phyloP scores from a whole-genome alignment of 2,113 vertebrate species.

The Excalfactoria chinensis region DNA sequence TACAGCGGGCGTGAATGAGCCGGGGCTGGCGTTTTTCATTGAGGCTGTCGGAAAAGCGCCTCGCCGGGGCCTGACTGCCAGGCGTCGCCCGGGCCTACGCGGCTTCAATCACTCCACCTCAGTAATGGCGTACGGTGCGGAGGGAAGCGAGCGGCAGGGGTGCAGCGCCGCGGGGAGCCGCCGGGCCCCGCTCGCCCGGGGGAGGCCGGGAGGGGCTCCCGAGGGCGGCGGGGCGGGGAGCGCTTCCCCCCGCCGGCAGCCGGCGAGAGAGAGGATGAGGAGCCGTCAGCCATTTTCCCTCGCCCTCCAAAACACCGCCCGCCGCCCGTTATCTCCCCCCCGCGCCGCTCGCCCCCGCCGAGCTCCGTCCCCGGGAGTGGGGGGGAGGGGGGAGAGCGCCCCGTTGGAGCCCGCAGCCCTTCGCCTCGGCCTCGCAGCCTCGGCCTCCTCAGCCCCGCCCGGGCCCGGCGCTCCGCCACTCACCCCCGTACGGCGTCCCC shows the following conservation, averaged over 20 bases:
- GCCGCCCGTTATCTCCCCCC: neutral
- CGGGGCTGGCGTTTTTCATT: slow-evolving; percentile 24
- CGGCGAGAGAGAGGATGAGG: slow-evolving; percentile 66
- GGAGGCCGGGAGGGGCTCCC: neutral
- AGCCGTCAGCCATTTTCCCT: slow-evolving; percentile 89
- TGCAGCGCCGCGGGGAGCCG: neutral
- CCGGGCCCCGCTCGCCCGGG: neutral
- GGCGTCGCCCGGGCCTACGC: slow-evolving; percentile 81
- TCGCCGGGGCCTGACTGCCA: slow-evolving; percentile 74
- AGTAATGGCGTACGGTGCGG: slow-evolving; percentile 85
- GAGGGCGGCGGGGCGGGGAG: neutral
- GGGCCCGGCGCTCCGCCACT: slow-evolving; percentile 13
- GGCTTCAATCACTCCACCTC: slow-evolving; percentile 84
- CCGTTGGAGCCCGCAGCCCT: too few species aligned
- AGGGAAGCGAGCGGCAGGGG: slow-evolving; percentile 60
- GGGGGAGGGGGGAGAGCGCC: too few species aligned
- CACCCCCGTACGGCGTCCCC: slow-evolving; percentile 52
- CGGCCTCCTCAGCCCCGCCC: slow-evolving; percentile 6
- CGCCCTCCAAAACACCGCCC: slow-evolving; percentile 76
- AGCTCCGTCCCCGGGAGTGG: neutral
- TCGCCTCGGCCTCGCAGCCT: neutral
- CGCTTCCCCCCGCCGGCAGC: slow-evolving; percentile 70
- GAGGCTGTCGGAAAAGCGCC: slow-evolving; percentile 27
- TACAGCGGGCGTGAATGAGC: slow-evolving; percentile 56
- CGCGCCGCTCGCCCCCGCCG: neutral